Base-by-base conservation (phyloP, 1,140 invertebrate species). In the Drosophila equinoxialis region DNA sequence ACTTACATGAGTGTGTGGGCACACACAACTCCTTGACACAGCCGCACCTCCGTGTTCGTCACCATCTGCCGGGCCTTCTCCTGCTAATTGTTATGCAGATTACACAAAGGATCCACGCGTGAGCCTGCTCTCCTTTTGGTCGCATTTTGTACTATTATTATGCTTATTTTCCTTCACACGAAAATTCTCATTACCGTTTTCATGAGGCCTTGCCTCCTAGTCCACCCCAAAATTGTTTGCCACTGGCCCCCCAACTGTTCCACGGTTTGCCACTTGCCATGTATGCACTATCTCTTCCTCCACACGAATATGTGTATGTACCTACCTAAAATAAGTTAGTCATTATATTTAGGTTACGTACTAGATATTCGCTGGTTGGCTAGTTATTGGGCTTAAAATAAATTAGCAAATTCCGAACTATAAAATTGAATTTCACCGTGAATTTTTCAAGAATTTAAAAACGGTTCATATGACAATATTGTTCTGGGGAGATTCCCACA, bases 61-160 rank as follows among this genome's bases (percentile, higher is more conserved):
- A 41, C 13, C 26, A 14, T 20, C 41, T 20, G 8, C 58, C 45
- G 17, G 59, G 14, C 33, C 54, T 39, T 26, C 42, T 42, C 23
- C 39, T 54, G 67, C 74, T 86, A 66, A 87, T 86, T 87, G 81
- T 80, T 78, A 87, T 86, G 83, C 83, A 86, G 83, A 86, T 86
- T 86, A 79, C 68, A 79, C 79, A 67, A 80, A 87, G 77, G 69
- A 79, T 26, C 51, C 67, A 67, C 61, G 62, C 68, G 61, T 65
- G 67, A 76, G 51, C 51, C 51, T 55, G 35, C 51, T 39, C 14
- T 35, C 7, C 72, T 63, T 64, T 37, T 71, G 58, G 11, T 42
- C 59, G 58, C 42, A 57, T 75, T 30, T 30, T 45, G 62, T 39
- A 60, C 75, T 80, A 89, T 89, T 77, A 79, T 87, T 79, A 87